Base-by-base conservation (phyloP, 2,113 vertebrate species). In the Xenopus laevis region DNA sequence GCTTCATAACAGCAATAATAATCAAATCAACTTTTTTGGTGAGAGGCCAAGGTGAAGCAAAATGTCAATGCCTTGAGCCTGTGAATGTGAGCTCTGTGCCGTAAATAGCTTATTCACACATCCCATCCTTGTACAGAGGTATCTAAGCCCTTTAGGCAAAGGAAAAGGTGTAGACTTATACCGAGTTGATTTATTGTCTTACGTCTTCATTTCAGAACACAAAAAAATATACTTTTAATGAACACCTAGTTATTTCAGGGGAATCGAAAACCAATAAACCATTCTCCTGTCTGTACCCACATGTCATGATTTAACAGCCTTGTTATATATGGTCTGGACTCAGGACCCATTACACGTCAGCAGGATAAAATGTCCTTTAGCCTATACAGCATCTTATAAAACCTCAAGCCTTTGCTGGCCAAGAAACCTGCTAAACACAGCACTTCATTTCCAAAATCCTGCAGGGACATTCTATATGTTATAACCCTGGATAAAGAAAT, bases 381-480 rank as follows among this genome's bases (percentile, higher is more conserved):
- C 74, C 66, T 77, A 77, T 77, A 70, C 33, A 70, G 66, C 65
- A 60, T 77, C 74, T 64, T 77, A 68, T 76, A 77, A 75, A 77
- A 77, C 66, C 74, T 70, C 59, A 69, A 23, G 15, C 67, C 60
- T 45, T 44, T 58, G 74, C 74, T 58, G 60, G 66, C 74, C 67
- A 70, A 77, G 74, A 77, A 77, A 77, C 74, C 69, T 70, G 67
- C 74, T 77, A 77, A 77, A 77, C 59, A 15, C 69, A 77, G 74
- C 74, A 77, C 74, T 77, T 77, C 74, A 77, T 77, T 77, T 77
- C 66, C 67, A 77, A 52, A 70, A 77, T 77, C 59, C 74, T 64
- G 67, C 74, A 70, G 74, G 74, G 74, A 77, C 74, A 61, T 70
- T 77, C 74, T 77, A 70, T 77, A 77, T 57, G 65, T 70, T 77